Percentiles rank a stretch among this genome's conserved stretches.
These are phyloP conservation scores for Passer montanus DNA, from an alignment of 2,113 vertebrate species.

Conservation along the genomic window DNA sequence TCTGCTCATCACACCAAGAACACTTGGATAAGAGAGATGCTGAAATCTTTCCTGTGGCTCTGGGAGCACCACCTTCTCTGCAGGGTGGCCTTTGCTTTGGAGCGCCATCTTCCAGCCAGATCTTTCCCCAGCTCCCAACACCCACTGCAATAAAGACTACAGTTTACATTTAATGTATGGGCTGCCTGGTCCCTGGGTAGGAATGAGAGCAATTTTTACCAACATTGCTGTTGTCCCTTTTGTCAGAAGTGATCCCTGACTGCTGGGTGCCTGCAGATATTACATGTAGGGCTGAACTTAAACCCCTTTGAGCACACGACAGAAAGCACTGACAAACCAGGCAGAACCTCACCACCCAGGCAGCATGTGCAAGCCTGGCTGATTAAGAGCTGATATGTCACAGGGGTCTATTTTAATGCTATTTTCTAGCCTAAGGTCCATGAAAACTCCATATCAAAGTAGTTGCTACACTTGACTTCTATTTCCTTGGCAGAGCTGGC, in stretches of 20 bases:
- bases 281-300: fast-evolving
- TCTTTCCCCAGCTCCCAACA: fast-evolving
- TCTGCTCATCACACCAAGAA: not conserved
- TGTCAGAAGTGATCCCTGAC: not conserved
- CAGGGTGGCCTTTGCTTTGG: not conserved
- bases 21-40: not conserved
- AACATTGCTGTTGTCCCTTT: not conserved
- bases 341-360: not conserved
- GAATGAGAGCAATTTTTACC: not conserved
- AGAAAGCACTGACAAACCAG: not conserved
- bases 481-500: not conserved
- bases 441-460: not conserved
- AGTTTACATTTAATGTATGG: not conserved
- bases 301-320: fast-evolving
- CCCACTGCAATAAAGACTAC: not conserved
- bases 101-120: not conserved
- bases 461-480: not conserved
- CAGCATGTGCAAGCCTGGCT: not conserved
- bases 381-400: not conserved
- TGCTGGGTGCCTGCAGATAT: not conserved
- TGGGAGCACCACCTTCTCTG: not conserved
- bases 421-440: not conserved
- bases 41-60: not conserved
- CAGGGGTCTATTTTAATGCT: not conserved
- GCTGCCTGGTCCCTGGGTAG: not conserved